These are phyloP conservation scores for Anarhynchus alexandrinus DNA, from an alignment of 2,113 vertebrate species.

Conservation along the genomic window DNA sequence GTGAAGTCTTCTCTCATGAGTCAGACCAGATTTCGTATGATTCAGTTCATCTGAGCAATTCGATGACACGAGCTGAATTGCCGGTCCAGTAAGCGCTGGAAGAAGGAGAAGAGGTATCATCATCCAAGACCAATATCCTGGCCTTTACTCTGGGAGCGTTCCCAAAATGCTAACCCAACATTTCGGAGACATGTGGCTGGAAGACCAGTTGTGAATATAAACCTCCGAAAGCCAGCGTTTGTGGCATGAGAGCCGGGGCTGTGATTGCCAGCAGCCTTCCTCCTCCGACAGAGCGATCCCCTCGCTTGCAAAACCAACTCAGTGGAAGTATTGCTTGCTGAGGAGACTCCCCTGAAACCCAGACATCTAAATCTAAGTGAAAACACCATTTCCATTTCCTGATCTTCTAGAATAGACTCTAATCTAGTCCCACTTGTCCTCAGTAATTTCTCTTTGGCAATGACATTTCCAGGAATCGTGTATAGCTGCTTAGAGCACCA, in stretches of 20 bases:
- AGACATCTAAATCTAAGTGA: not conserved
- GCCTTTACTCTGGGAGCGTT: not conserved
- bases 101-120: not conserved
- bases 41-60: not conserved
- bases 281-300: rapidly evolving
- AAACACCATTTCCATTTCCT: not conserved
- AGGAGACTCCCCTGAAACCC: not conserved
- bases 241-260: not conserved
- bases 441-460: not conserved
- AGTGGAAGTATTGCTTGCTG: not conserved
- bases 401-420: not conserved
- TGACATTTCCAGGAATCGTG: not conserved
- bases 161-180: not conserved
- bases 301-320: not conserved
- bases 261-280: not conserved
- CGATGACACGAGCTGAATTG: not conserved
- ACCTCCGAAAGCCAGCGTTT: not conserved
- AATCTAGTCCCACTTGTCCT: not conserved
- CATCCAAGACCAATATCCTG: not conserved
- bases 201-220: not conserved
- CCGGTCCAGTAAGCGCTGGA: not conserved
- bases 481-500: not conserved
- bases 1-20: not conserved
- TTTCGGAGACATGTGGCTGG: not conserved
- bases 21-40: constrained; percentile 5